phyloP scores from a whole-genome alignment of 2,797 vertebrate genomes.

The Poeciliopsis paucimaculata region DNA sequence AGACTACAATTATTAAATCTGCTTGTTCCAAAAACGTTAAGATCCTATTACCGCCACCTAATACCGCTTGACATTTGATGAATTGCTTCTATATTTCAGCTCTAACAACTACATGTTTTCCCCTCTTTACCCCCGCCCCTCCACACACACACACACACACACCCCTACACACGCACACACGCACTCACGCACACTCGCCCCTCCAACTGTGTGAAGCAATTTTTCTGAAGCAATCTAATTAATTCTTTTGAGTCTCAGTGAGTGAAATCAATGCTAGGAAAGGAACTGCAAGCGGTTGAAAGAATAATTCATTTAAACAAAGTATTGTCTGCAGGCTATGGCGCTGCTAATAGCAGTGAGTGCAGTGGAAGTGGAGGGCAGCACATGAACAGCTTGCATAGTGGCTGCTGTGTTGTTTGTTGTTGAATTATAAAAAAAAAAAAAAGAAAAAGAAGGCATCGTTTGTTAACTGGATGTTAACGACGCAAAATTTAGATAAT shows the following conservation, averaged over 20 bases:
- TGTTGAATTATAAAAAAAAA: background rate
- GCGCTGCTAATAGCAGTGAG: slow-evolving; percentile 19
- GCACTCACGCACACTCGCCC: background rate
- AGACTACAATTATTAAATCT: background rate
- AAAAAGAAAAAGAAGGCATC: background rate
- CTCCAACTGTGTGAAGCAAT: slow-evolving; percentile 23
- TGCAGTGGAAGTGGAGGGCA: background rate
- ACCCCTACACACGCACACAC: too few relatives aligned
- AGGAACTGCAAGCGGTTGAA: slow-evolving; percentile 28
- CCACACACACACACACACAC: too few relatives aligned
- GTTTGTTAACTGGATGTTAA: slow-evolving; percentile 3
- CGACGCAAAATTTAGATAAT: background rate
- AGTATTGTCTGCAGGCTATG: slow-evolving; percentile 37
- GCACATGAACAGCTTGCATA: slow-evolving; percentile 13
- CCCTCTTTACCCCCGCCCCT: background rate
- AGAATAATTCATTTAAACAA: slow-evolving; percentile 49
- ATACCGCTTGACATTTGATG: slow-evolving; percentile 16
- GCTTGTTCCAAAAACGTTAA: background rate
- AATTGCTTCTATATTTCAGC: slow-evolving; percentile 14
- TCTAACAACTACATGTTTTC: background rate
- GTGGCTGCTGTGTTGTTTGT: slow-evolving; percentile 12
- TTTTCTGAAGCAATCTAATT: slow-evolving; percentile 36
- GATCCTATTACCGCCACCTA: background rate
- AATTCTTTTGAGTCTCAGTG: slow-evolving; percentile 32
- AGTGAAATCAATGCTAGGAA: slow-evolving; percentile 43